Evolutionary conservation across 2,888 invertebrate species (phyloP).

Genomic region (Macaria liturata): DNA sequence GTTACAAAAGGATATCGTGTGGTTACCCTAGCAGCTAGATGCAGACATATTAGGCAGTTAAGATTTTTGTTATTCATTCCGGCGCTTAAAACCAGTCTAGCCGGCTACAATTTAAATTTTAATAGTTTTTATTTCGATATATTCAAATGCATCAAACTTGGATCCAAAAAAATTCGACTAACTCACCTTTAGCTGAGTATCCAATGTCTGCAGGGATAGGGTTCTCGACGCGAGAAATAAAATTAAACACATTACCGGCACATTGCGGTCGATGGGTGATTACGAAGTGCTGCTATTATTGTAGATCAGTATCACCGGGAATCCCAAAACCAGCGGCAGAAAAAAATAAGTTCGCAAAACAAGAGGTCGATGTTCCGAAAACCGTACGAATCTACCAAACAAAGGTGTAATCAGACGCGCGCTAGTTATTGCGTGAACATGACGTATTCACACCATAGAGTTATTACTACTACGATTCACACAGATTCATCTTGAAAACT

Average conservation of each 20-base stretch:
- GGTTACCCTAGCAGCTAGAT: conserved; percentile 15
- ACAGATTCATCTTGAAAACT: conserved; percentile 5
- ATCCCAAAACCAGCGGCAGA: conserved; percentile 55
- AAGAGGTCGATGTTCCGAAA: conserved; percentile 56
- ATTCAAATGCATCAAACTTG: conserved; percentile 34
- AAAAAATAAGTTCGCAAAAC: conserved; percentile 52
- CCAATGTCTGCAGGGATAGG: not conserved
- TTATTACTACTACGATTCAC: too few relatives aligned
- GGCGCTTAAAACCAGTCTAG: conserved; percentile 63
- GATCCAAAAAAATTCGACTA: conserved; percentile 4
- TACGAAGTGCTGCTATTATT: conserved; percentile 37
- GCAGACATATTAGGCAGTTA: conserved; percentile 44
- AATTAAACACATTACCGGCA: conserved; percentile 8
- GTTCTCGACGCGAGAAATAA: not conserved
- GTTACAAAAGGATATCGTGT: not conserved
- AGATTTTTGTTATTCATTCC: conserved; percentile 53
- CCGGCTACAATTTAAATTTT: conserved; percentile 43
- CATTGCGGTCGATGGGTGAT: conserved; percentile 20
- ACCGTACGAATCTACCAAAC: conserved; percentile 29
- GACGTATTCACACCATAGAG: conserved; percentile 1
- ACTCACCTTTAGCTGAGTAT: conserved; percentile 7
- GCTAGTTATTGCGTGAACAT: conserved; percentile 31
- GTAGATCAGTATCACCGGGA: conserved; percentile 53
- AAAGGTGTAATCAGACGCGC: conserved; percentile 33
- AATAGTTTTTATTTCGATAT: conserved; percentile 40